Evolutionary conservation across 2,797 vertebrate species (phyloP), one percentile per base, ranked within the genome.

Genomic region (Enteromius fasciolatus): DNA sequence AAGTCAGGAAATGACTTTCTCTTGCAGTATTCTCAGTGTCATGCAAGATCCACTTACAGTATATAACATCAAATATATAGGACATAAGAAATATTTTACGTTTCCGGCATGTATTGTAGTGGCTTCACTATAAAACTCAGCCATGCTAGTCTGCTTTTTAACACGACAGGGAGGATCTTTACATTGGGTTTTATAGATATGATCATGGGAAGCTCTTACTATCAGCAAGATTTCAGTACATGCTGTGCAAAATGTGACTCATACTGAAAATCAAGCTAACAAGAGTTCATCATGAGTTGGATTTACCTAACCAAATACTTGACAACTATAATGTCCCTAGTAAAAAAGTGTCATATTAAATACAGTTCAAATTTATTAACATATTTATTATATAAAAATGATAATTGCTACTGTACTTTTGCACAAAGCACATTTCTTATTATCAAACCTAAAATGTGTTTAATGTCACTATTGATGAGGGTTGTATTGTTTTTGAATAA

Each of bases 161-260:
- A 44, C 39, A 41, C 23, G 11, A 41, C 36, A 41, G 66, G 39
- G 14, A 59, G 12, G 17, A 76, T 14, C 3, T 15, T 33, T 63
- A 33, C 11, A 77, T 28, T 54, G 63, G 28, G 41, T 12, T 78
- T 52, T 25, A 64, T 11, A 66, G 63, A 39, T 67, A 78, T 54
- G n/a, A 78, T 23, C 33, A 20, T 28, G 15, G 54, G 20, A 67
- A 3, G 14, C 52, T 78, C 28, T 67, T 5, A 52, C n/a, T 4
- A 57, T 57, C n/a, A 57, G 31, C 28, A 52, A 5, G 3, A 77
- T 77, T 20, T 46, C 18, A 64, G 33, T 36, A n/a, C 10, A 11
- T 33, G 5, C 39, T 33, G 25, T 33, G 12, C 5, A 8, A 17
- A 25, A 1, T 6, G 39, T 68, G 11, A n/a, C 66, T 23, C 14